A percentile compares a stretch with the other conserved stretches of the same genome.
These are phyloP conservation scores for Phaonia tiefii DNA, from an alignment of 2,888 invertebrate species.

Conservation along the genomic window DNA sequence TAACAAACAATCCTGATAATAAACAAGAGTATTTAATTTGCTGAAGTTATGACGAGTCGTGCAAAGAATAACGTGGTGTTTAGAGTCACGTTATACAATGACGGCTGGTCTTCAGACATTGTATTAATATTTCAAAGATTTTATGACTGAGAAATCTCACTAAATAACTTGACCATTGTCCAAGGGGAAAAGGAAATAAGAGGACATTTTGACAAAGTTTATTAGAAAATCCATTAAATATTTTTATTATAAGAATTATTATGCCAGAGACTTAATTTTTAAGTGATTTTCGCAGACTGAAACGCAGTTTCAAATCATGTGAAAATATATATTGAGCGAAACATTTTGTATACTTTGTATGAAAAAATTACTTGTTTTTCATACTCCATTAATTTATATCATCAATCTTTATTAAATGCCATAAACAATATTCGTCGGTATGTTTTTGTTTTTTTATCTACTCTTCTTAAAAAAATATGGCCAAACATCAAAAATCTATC, in stretches of 20 bases:
- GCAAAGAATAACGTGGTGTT: slow-evolving; percentile 54
- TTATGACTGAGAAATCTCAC: slow-evolving; percentile 44
- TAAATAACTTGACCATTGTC: slow-evolving; percentile 60
- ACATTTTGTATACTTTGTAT: slow-evolving; percentile 41
- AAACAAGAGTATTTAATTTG: slow-evolving; percentile 55
- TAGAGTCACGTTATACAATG: slow-evolving; percentile 40
- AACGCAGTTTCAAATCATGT: slow-evolving; percentile 49
- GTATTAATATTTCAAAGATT: slow-evolving; percentile 62
- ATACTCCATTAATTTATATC: slow-evolving; percentile 63
- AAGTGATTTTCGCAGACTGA: slow-evolving; percentile 25
- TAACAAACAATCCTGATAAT: slow-evolving; percentile 34
- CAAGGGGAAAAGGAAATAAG: slow-evolving; percentile 25
- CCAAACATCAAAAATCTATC: slow-evolving; percentile 60
- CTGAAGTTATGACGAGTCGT: slow-evolving; percentile 17
- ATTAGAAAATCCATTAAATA: slow-evolving; percentile 32
- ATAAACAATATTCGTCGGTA: slow-evolving; percentile 59
- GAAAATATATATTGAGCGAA: neutral
- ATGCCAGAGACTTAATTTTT: slow-evolving; percentile 6
- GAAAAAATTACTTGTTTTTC: slow-evolving; percentile 53
- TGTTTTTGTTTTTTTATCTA: slow-evolving; percentile 27
- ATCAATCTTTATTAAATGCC: slow-evolving; percentile 66
- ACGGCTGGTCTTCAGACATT: slow-evolving; percentile 40
- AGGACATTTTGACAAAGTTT: slow-evolving; percentile 9
- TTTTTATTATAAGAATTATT: too few species aligned
- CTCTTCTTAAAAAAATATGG: slow-evolving; percentile 59